phyloP scores from a whole-genome alignment of 2,797 vertebrate genomes.

The Centroberyx gerrardi region DNA sequence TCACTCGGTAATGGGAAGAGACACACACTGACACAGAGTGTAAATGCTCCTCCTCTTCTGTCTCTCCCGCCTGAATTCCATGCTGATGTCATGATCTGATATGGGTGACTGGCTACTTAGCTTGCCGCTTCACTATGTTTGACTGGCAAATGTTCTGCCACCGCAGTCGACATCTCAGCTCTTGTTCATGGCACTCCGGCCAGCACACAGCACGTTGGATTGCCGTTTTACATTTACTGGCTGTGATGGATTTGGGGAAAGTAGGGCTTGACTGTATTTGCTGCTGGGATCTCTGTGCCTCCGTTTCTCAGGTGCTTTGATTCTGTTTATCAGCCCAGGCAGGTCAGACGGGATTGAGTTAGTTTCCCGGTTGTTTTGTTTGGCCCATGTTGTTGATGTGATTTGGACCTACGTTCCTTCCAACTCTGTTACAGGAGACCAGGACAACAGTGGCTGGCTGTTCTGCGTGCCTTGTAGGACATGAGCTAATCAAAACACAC shows the following conservation, averaged over 20 bases:
- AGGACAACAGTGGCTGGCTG: conserved; percentile 6
- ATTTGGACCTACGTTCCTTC: conserved; percentile 20
- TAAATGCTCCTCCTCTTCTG: conserved; percentile 14
- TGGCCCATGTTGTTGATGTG: conserved; percentile 19
- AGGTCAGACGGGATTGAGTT: not conserved
- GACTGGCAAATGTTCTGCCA: conserved; percentile 1
- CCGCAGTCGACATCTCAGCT: not conserved
- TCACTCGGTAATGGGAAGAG: conserved; percentile 29
- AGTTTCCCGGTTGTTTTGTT: not conserved
- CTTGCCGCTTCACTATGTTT: conserved; percentile 2
- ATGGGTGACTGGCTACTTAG: conserved; percentile 8
- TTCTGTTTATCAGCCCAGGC: conserved; percentile 1
- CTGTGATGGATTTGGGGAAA: not conserved
- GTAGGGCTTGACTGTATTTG: not conserved
- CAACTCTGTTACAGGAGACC: conserved; percentile 22
- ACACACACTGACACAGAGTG: not conserved
- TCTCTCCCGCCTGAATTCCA: conserved; percentile 6
- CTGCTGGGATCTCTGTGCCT: not conserved
- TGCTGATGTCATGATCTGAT: conserved; percentile 37
- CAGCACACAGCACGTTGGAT: not conserved
- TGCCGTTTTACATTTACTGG: conserved; percentile 11
- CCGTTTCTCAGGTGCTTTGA: not conserved
- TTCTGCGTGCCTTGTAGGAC: conserved; percentile 35
- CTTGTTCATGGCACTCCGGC: not conserved
- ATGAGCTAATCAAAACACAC: conserved; percentile 55